Percentiles rank a stretch among this genome's conserved stretches.
Evolutionary conservation across 2,888 invertebrate genomes (phyloP).

Genomic region (Mythimna vitellina): DNA sequence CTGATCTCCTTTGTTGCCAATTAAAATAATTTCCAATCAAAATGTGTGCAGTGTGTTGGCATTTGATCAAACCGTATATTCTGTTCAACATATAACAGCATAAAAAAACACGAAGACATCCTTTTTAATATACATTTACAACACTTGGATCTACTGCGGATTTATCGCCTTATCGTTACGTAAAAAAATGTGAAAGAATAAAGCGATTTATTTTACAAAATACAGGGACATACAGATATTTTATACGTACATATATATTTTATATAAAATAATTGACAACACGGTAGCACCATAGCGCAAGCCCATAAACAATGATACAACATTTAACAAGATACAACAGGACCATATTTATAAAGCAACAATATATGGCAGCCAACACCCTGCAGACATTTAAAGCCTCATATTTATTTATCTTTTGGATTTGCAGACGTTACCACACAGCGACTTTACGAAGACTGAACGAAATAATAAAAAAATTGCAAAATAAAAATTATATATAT

Average conservation of each 20-base stretch:
- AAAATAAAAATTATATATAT: conserved; percentile 9
- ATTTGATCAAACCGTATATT: conserved; percentile 70
- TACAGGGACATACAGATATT: conserved; percentile 63
- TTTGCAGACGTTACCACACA: conserved; percentile 83
- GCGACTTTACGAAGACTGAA: conserved; percentile 70
- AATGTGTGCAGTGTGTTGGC: conserved; percentile 90
- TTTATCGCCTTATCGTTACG: conserved; percentile 63
- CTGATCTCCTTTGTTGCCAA: conserved; percentile 68
- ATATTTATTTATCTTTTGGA: conserved; percentile 63
- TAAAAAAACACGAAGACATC: conserved; percentile 73
- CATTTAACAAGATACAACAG: conserved; percentile 73
- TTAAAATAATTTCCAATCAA: conserved; percentile 56
- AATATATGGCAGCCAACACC: conserved; percentile 87
- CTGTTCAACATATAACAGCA: conserved; percentile 66
- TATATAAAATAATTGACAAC: conserved; percentile 75
- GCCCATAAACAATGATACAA: conserved; percentile 76
- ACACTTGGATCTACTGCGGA: conserved; percentile 86
- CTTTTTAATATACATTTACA: conserved; percentile 77
- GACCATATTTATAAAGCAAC: conserved; percentile 70
- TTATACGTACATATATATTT: conserved; percentile 59
- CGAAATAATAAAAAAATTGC: conserved; percentile 27
- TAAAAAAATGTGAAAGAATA: conserved; percentile 62
- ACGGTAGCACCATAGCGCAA: conserved; percentile 79
- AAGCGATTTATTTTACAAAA: conserved; percentile 67
- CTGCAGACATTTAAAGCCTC: conserved; percentile 90